Evolutionary conservation across 1,140 invertebrate species (phyloP).

Genomic region (Lucilia sericata): DNA sequence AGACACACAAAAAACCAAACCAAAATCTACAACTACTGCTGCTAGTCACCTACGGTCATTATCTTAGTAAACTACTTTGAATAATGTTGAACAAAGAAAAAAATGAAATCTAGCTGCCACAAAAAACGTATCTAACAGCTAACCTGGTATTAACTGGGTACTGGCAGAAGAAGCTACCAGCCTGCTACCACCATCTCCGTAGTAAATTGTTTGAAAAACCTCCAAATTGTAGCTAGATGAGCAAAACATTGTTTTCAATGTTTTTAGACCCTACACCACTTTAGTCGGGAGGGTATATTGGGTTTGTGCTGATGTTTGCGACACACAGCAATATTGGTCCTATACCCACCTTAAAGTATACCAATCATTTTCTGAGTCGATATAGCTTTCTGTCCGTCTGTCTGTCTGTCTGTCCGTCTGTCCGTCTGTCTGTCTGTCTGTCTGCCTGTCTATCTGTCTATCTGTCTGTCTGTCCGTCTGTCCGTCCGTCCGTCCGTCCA

Average conservation of each 20-base stretch:
- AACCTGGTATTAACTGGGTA: not conserved
- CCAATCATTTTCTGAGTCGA: too few species aligned
- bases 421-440: too few species aligned
- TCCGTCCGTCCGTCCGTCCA: too few species aligned
- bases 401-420: too few species aligned
- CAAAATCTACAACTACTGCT: not conserved
- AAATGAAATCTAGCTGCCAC: not conserved
- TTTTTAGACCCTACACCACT: too few species aligned
- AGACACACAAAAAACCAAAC: not conserved
- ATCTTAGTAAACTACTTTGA: constrained; percentile 25
- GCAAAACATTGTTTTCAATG: not conserved
- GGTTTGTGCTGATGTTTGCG: too few species aligned
- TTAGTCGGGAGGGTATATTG: too few species aligned
- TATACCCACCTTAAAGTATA: too few species aligned
- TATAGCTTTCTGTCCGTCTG: too few species aligned
- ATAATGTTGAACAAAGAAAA: not conserved
- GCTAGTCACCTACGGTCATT: constrained; percentile 20
- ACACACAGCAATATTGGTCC: too few species aligned
- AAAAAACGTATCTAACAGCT: not conserved
- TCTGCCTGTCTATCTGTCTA: too few species aligned
- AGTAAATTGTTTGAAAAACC: not conserved
- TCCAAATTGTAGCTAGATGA: not conserved
- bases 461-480: too few species aligned
- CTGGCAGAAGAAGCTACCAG: not conserved
- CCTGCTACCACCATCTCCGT: not conserved